phyloP scores from a whole-genome alignment of 2,888 invertebrate genomes.

The Geophilus truncorum region DNA sequence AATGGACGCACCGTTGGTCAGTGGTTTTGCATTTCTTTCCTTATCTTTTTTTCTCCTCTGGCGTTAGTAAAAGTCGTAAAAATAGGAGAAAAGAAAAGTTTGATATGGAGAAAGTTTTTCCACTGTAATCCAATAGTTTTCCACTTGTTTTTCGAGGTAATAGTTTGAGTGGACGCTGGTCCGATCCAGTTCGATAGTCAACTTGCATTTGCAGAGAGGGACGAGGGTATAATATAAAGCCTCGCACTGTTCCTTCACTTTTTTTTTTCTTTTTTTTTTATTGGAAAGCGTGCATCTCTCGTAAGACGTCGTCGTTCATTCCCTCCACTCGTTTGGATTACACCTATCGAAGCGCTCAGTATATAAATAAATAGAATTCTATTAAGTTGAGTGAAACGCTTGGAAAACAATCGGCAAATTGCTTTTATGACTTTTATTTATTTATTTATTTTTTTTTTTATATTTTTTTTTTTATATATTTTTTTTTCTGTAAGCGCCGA shows the following conservation, averaged over 20 bases:
- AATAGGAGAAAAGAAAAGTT: too few relatives aligned
- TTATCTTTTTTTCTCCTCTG: too few relatives aligned
- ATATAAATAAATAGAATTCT: not conserved
- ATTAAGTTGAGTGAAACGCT: not conserved
- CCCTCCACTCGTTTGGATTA: not conserved
- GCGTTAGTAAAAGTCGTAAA: too few relatives aligned
- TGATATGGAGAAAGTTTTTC: not conserved
- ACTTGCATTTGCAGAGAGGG: not conserved
- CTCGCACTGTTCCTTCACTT: not conserved
- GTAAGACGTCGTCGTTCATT: not conserved
- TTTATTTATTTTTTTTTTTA: not conserved
- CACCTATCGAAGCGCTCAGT: not conserved
- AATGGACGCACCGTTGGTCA: too few relatives aligned
- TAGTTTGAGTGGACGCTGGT: constrained; percentile 3
- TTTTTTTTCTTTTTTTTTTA: not conserved
- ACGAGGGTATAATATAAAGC: not conserved
- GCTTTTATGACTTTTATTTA: not conserved
- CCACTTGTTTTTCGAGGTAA: not conserved
- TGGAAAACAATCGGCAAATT: too few relatives aligned
- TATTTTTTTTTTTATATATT: not conserved
- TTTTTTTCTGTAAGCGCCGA: not conserved
- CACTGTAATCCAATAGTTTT: not conserved
- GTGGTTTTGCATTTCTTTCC: too few relatives aligned
- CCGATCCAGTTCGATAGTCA: constrained; percentile 3
- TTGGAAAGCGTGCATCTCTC: not conserved